Percentiles rank a stretch among this genome's conserved stretches.
phyloP scores from a whole-genome alignment of 1,140 invertebrate species.

The Saccostrea cuccullata region DNA sequence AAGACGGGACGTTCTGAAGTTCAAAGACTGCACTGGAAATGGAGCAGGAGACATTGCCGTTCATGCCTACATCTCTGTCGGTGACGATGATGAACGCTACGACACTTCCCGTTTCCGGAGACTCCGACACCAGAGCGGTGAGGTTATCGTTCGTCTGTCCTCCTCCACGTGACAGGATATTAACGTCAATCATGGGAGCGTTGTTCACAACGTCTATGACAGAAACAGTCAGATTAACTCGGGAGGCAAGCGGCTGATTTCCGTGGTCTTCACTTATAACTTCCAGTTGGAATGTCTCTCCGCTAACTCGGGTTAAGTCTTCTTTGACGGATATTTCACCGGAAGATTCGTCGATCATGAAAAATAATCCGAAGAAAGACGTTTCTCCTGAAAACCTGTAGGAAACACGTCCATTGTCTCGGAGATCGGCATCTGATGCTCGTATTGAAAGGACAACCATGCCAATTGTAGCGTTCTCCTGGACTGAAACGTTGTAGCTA shows the following conservation, averaged over 20 bases:
- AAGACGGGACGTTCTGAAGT: conserved; percentile 79
- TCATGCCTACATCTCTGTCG: conserved; percentile 68
- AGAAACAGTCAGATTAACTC: conserved; percentile 82
- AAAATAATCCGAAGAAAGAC: conserved; percentile 49
- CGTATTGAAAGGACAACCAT: conserved; percentile 89
- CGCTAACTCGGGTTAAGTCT: conserved; percentile 57
- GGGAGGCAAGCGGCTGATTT: conserved; percentile 78
- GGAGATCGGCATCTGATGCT: conserved; percentile 89
- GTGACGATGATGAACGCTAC: conserved; percentile 68
- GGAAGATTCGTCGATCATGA: conserved; percentile 70
- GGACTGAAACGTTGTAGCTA: conserved; percentile 62
- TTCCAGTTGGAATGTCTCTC: conserved; percentile 72
- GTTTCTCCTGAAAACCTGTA: conserved; percentile 48
- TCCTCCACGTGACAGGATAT: conserved; percentile 53
- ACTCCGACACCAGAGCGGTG: conserved; percentile 65
- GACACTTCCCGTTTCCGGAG: conserved; percentile 57
- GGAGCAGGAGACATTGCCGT: conserved; percentile 65
- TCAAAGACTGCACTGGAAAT: conserved; percentile 57
- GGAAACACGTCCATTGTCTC: conserved; percentile 51
- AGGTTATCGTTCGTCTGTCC: conserved; percentile 64
- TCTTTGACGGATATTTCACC: conserved; percentile 56
- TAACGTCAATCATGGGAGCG: conserved; percentile 88
- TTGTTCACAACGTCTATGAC: conserved; percentile 96
- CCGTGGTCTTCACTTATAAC: conserved; percentile 78
- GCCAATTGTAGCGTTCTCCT: conserved; percentile 80